phyloP scores from a whole-genome alignment of 92 coral and sea anemone species.

The Hydrozoanthus gracilis region DNA sequence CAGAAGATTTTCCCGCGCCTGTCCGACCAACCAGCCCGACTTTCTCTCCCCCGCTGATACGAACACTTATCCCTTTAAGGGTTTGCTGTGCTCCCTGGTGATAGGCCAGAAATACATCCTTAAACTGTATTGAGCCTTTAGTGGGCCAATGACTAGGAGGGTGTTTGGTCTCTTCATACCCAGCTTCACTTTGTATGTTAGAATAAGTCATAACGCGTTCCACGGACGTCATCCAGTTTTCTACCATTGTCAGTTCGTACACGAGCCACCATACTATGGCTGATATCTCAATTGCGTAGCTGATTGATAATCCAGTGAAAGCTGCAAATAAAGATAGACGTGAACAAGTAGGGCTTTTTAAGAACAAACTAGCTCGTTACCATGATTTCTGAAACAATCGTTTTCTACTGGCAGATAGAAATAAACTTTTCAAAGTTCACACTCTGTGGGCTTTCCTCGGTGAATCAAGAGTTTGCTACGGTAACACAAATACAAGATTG shows the following conservation, averaged over 20 bases:
- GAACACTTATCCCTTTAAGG: constrained; percentile 22
- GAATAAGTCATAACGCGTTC: constrained; percentile 41
- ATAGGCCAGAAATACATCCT: constrained; percentile 34
- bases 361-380: too few species aligned
- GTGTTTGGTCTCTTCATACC: constrained; percentile 29
- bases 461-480: not conserved
- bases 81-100: constrained; percentile 12
- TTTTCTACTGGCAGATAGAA: too few species aligned
- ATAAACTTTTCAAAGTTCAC: too few species aligned
- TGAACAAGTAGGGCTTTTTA: not conserved
- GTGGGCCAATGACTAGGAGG: constrained; percentile 57
- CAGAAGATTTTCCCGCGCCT: constrained; percentile 36
- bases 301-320: constrained; percentile 31
- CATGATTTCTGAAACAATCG: not conserved
- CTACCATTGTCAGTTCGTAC: constrained; percentile 30
- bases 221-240: constrained; percentile 46
- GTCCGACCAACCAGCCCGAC: constrained; percentile 34
- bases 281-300: constrained; percentile 42
- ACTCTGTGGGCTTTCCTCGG: too few species aligned
- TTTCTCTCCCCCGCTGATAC: constrained; percentile 32
- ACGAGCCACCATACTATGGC: constrained; percentile 42
- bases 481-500: not conserved
- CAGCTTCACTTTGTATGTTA: constrained; percentile 2
- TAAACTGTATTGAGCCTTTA: constrained; percentile 51
- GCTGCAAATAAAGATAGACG: not conserved